Base-by-base conservation (phyloP, 1,140 invertebrate genomes). In the Coboldia fuscipes region DNA sequence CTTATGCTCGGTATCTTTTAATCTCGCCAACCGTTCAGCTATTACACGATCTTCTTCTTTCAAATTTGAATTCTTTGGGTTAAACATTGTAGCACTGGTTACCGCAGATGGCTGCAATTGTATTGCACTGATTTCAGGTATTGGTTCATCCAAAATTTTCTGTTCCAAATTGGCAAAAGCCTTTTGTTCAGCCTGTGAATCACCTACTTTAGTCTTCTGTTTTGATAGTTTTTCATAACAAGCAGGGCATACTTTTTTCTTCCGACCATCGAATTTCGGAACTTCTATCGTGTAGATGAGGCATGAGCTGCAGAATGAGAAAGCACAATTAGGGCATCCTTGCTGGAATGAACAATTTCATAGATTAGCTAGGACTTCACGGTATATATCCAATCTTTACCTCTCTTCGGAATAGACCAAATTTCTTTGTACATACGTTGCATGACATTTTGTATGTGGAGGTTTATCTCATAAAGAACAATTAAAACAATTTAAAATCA, bases 231-330 rank as follows among this genome's bases (percentile, higher is more conserved):
- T 32, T 15, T 32, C 30, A n/a, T 10, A 32, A 21, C 30, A 32
- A n/a, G 18, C 6, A 12, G 21, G 18, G 14, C 30, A 32, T 13
- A 32, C 30, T 32, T 32, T 32, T 19, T 14, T 8, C 19, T 32
- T 19, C n/a, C 3, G 3, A n/a, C 14, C 14, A 19, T 12, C n/a
- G 17, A 18, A 32, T 32, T 20, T 32, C 10, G 46, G 46, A 42
- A 63, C 55, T 47, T 51, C 65, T 42, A 62, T 50, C 46, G 57
- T 61, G 37, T 62, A 49, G 36, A 56, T 63, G 27, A 72, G 48
- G 49, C 70, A 72, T 48, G 68, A 71, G 39, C 57, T 61, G 44
- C 70, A 72, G 42, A 65, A 71, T 39, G 66, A 67, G 44, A 69
- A 64, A 17, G 68, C 68, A 49, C 70, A 72, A 43, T 58, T 57